Percentiles rank a stretch among this genome's conserved stretches.
phyloP scores from a whole-genome alignment of 2,113 vertebrate genomes.

The Lynx canadensis region DNA sequence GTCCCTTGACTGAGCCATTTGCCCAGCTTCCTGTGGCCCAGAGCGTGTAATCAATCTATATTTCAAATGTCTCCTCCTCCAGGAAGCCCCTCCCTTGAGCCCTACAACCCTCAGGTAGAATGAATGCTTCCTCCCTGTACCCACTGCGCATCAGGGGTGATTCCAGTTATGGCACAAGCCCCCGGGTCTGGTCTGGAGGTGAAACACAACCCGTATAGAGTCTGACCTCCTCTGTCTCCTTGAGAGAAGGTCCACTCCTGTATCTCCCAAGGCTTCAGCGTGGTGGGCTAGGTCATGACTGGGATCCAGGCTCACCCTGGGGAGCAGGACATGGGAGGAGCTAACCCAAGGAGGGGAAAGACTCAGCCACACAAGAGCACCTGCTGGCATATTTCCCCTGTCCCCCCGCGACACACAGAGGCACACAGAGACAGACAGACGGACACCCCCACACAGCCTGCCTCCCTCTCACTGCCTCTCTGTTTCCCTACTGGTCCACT shows the following conservation, averaged over 20 bases:
- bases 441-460: background rate
- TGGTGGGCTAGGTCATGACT: too few species aligned
- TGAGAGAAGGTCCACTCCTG: background rate
- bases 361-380: background rate
- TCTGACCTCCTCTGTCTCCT: background rate
- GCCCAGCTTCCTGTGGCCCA: background rate
- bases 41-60: background rate
- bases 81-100: background rate
- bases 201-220: background rate
- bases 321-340: background rate
- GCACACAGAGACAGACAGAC: background rate
- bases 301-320: background rate
- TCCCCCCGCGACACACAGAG: fast-evolving
- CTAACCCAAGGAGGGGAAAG: background rate
- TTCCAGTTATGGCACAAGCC: background rate
- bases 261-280: background rate
- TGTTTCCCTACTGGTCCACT: background rate
- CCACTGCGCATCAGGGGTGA: fast-evolving
- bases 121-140: background rate
- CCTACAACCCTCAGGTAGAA: background rate
- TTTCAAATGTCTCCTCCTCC: background rate
- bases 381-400: fast-evolving
- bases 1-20: background rate
- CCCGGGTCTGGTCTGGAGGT: background rate
- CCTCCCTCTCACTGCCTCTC: background rate